Conservation (phyloP, 2,113 vertebrate species). For the Shinisaurus crocodilurus region DNA sequence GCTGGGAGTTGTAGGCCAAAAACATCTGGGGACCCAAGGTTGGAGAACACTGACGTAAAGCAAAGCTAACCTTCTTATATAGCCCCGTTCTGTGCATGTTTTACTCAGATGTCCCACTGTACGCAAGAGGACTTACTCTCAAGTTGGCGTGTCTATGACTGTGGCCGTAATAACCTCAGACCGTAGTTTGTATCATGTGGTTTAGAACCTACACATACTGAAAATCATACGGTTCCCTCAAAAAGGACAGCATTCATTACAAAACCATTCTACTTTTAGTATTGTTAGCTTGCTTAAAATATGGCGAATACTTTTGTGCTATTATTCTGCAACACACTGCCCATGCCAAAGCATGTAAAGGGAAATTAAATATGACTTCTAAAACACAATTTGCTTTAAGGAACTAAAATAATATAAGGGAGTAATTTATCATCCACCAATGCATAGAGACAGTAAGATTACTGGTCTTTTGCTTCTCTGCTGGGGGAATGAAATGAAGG, state of each 20-base stretch:
- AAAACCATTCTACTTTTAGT: neutral
- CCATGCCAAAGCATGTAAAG: constrained; percentile 38
- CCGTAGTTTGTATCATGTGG: neutral
- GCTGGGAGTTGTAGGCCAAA: too few relatives aligned
- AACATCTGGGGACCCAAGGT: too few relatives aligned
- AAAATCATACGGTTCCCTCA: neutral
- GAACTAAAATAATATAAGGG: constrained; percentile 60
- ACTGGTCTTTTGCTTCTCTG: constrained; percentile 53
- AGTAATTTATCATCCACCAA: constrained; percentile 55
- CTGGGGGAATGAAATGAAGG: constrained; percentile 63
- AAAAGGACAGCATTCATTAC: neutral
- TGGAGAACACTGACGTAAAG: too few relatives aligned
- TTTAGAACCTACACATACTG: neutral
- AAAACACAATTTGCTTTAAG: constrained; percentile 60
- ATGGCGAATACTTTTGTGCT: constrained; percentile 18
- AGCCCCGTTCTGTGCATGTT: neutral
- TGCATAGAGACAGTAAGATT: constrained; percentile 51
- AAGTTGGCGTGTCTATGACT: neutral
- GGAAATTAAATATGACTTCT: constrained; percentile 54
- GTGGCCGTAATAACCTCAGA: neutral
- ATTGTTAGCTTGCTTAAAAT: constrained; percentile 8
- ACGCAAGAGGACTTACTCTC: neutral
- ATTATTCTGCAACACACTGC: constrained; percentile 30
- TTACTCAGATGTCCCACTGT: neutral
- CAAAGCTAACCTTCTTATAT: neutral